A percentile compares a stretch with the other conserved stretches of the same genome.
Evolutionary conservation across 1,140 invertebrate species (phyloP).

Genomic region (Trachymyrmex septentrionalis): DNA sequence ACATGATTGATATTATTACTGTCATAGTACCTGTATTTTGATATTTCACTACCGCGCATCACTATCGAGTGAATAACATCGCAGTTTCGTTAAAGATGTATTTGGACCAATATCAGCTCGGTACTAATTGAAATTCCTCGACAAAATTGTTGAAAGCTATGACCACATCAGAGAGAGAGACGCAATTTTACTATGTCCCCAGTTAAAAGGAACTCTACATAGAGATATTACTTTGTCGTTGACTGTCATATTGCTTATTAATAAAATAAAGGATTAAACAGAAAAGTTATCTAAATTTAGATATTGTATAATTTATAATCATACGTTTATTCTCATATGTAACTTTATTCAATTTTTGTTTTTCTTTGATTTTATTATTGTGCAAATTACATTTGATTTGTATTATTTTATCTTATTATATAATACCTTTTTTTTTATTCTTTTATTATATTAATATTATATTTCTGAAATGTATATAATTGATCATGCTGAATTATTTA

Average conservation of each 20-base stretch:
- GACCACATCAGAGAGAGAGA: slow-evolving; percentile 64
- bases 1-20: slow-evolving; percentile 16
- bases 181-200: slow-evolving; percentile 65
- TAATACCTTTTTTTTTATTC: not conserved
- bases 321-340: not conserved
- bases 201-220: slow-evolving; percentile 48
- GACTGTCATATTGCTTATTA: slow-evolving; percentile 34
- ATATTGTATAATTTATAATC: slow-evolving; percentile 7
- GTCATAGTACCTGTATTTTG: not conserved
- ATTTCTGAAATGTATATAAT: not conserved
- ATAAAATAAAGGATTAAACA: slow-evolving; percentile 2
- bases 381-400: not conserved
- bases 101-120: slow-evolving; percentile 39
- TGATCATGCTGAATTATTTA: not conserved
- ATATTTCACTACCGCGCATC: slow-evolving; percentile 24
- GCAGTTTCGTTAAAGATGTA: slow-evolving; percentile 44
- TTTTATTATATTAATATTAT: not conserved
- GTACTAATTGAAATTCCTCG: slow-evolving; percentile 78
- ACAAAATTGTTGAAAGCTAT: slow-evolving; percentile 77
- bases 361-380: not conserved
- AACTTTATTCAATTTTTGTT: not conserved
- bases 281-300: slow-evolving; percentile 1
- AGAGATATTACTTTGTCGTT: slow-evolving; percentile 39
- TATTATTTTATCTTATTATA: not conserved
- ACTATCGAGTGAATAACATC: not conserved